Percentiles rank a stretch among this genome's conserved stretches.
These are phyloP conservation scores for Protomyctophum bolini DNA, from an alignment of 2,113 vertebrate genomes.

Conservation along the genomic window DNA sequence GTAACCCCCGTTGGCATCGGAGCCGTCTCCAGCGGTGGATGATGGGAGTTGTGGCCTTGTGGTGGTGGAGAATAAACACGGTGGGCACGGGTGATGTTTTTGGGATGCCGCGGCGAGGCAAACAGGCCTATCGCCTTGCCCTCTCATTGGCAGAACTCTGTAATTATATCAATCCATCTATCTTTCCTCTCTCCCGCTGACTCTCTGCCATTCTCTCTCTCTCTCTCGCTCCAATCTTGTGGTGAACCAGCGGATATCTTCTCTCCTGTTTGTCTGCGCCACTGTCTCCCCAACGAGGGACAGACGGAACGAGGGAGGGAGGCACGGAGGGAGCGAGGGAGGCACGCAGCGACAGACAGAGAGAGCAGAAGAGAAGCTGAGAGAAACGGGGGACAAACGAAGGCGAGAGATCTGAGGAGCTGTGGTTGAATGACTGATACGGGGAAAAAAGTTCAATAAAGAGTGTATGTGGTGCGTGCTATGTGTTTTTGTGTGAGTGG, in stretches of 20 bases:
- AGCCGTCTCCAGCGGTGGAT: slow-evolving; percentile 59
- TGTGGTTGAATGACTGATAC: slow-evolving; percentile 67
- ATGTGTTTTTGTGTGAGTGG: no score
- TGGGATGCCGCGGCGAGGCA: slow-evolving; percentile 66
- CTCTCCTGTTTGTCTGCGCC: slow-evolving; percentile 65
- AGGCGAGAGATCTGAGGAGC: slow-evolving; percentile 57
- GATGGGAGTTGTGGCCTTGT: slow-evolving; percentile 66
- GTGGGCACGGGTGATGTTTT: slow-evolving; percentile 72
- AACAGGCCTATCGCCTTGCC: slow-evolving; percentile 67
- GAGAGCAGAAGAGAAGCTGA: no score
- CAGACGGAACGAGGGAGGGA: slow-evolving; percentile 25
- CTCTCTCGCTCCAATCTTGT: slow-evolving; percentile 60
- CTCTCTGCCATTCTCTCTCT: slow-evolving; percentile 46
- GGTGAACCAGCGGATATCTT: slow-evolving; percentile 71
- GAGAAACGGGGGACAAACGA: slow-evolving; percentile 38
- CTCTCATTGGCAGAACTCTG: slow-evolving; percentile 66
- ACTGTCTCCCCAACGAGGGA: slow-evolving; percentile 70
- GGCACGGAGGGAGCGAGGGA: slow-evolving; percentile 2
- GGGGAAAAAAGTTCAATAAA: slow-evolving; percentile 61
- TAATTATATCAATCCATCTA: slow-evolving; percentile 70
- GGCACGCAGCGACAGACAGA: slow-evolving; percentile 31
- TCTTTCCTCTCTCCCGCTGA: slow-evolving; percentile 47
- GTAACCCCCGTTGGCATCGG: slow-evolving; percentile 44
- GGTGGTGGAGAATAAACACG: slow-evolving; percentile 71
- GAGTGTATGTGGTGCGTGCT: no score